Percentiles rank a stretch among this genome's conserved stretches.
Conservation (phyloP, 2,888 invertebrate genomes). For the Hybos culiciformis region DNA sequence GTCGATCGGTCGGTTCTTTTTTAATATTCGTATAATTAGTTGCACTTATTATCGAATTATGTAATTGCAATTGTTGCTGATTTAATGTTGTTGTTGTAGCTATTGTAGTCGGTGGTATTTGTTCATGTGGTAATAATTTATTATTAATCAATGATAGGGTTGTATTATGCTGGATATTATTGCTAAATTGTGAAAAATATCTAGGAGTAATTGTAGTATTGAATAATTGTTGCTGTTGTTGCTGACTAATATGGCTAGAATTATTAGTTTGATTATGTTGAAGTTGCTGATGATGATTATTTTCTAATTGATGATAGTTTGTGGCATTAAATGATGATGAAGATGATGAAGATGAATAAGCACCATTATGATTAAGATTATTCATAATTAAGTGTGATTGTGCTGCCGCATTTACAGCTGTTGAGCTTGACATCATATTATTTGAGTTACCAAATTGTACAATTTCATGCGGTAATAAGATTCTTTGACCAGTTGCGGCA, state of each 20-base stretch:
- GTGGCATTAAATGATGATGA: not conserved
- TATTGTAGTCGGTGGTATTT: slow-evolving; percentile 6
- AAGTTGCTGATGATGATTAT: not conserved
- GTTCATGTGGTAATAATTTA: slow-evolving; percentile 7
- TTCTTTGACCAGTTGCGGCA: slow-evolving; percentile 15
- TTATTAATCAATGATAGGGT: slow-evolving; percentile 5
- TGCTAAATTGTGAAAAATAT: slow-evolving; percentile 18
- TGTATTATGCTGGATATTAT: slow-evolving; percentile 12
- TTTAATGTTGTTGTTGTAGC: not conserved
- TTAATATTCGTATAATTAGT: slow-evolving; percentile 9
- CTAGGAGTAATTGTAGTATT: slow-evolving; percentile 7
- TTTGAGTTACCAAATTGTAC: slow-evolving; percentile 15
- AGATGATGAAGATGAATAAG: slow-evolving; percentile 1
- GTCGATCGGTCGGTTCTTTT: not conserved
- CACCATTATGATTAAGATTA: too few relatives aligned
- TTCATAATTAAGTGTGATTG: too few relatives aligned
- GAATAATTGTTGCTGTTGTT: slow-evolving; percentile 13
- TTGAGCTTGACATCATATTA: slow-evolving; percentile 10
- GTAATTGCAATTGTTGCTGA: slow-evolving; percentile 5
- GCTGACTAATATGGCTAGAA: slow-evolving; percentile 9
- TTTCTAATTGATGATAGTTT: not conserved
- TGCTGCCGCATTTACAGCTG: slow-evolving; percentile 7
- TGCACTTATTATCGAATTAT: slow-evolving; percentile 2
- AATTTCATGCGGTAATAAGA: slow-evolving; percentile 32
- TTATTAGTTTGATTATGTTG: not conserved